Conservation (phyloP, 2,113 vertebrate species). For the Neogale vison region DNA sequence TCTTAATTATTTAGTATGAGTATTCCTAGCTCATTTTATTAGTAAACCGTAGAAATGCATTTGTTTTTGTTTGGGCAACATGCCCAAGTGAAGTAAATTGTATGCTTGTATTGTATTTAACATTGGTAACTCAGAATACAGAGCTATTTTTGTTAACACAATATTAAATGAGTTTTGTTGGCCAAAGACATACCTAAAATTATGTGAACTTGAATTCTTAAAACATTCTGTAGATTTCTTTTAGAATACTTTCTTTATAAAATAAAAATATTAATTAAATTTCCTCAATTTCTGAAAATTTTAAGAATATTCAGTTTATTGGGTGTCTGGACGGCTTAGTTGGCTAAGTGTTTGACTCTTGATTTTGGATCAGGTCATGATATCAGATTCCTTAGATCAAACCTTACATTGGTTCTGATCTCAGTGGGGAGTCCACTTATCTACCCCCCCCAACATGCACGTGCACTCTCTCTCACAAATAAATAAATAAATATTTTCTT, state of each 20-base stretch:
- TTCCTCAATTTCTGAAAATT: neutral
- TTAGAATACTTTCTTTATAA: neutral
- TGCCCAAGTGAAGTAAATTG: neutral
- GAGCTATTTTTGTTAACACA: neutral
- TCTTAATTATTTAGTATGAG: neutral
- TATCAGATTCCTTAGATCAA: neutral
- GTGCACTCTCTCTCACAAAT: no score
- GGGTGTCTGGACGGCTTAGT: neutral
- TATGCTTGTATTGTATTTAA: neutral
- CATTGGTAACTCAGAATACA: neutral
- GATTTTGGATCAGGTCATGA: neutral
- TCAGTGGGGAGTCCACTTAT: neutral
- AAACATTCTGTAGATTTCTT: neutral
- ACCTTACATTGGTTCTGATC: neutral
- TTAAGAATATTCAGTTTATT: neutral
- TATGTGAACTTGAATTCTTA: neutral
- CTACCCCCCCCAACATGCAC: no score
- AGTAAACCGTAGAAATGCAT: neutral
- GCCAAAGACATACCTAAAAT: neutral
- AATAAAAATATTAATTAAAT: neutral
- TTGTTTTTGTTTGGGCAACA: neutral
- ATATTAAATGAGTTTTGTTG: neutral
- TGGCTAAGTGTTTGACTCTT: neutral
- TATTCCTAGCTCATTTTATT: neutral
- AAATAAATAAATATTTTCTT: neutral